Conservation (phyloP, 2,113 vertebrate species). For the Lamprotornis superbus region DNA sequence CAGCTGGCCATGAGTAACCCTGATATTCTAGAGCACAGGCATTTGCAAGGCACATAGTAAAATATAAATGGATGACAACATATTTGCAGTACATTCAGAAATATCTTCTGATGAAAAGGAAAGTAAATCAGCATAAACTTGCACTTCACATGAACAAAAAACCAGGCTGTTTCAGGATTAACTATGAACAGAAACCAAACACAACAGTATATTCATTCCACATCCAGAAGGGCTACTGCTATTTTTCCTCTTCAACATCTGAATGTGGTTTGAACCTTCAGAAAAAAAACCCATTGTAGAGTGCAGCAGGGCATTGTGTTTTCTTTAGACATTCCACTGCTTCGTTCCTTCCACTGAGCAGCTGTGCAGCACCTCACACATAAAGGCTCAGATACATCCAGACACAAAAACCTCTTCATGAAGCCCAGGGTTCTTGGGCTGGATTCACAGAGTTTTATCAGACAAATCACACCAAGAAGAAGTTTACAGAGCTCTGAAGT, state of each 20-base stretch:
- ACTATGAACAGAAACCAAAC: neutral
- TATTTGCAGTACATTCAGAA: slow-evolving; percentile 65
- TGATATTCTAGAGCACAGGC: neutral
- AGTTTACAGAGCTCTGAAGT: neutral
- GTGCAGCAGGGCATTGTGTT: neutral
- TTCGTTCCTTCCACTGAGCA: neutral
- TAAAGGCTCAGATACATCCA: neutral
- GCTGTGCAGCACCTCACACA: neutral
- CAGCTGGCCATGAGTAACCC: neutral
- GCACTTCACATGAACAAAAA: neutral
- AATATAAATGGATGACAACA: neutral
- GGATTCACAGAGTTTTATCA: neutral
- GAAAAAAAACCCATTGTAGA: neutral
- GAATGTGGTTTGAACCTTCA: neutral
- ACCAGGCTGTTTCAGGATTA: neutral
- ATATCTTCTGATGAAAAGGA: slow-evolving; percentile 40
- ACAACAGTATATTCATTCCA: neutral
- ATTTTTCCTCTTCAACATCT: neutral
- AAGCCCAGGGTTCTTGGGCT: neutral
- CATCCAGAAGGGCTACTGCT: neutral
- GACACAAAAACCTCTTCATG: neutral
- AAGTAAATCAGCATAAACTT: neutral
- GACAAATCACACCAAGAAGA: neutral
- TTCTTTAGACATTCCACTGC: neutral
- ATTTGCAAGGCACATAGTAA: slow-evolving; percentile 44